Conservation (phyloP, 2,113 vertebrate genomes). For the Eclectus roratus region DNA sequence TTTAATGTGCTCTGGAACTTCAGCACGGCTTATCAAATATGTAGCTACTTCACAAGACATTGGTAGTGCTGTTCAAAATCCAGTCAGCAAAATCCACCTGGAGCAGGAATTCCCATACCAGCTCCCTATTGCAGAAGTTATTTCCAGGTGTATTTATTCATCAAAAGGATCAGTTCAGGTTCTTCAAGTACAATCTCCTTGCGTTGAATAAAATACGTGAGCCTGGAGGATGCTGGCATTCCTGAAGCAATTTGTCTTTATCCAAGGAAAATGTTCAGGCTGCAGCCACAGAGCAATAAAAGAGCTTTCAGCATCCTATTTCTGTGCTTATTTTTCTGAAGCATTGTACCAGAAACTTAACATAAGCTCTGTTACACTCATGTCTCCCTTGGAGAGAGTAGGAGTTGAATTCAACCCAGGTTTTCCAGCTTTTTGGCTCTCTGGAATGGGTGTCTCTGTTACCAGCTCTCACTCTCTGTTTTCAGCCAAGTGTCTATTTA, state of each 20-base stretch:
- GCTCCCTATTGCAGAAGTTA: background rate
- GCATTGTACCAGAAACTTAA: background rate
- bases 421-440: slow-evolving; percentile 15
- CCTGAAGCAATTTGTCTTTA: background rate
- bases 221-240: background rate
- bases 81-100: background rate
- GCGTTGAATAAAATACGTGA: background rate
- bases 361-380: background rate
- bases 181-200: background rate
- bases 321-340: background rate
- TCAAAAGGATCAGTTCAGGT: background rate
- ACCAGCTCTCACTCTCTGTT: slow-evolving; percentile 1
- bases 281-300: background rate
- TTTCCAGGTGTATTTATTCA: background rate
- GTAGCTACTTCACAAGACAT: background rate
- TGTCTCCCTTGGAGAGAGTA: slow-evolving; percentile 5
- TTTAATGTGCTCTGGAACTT: background rate
- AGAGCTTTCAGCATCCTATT: background rate
- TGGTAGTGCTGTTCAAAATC: background rate
- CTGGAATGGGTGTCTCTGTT: background rate
- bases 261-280: background rate
- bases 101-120: background rate
- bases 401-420: slow-evolving; percentile 26
- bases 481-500: slow-evolving; percentile 98
- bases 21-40: background rate